Conservation (phyloP, 2,113 vertebrate genomes). For the Tragelaphus scriptus region DNA sequence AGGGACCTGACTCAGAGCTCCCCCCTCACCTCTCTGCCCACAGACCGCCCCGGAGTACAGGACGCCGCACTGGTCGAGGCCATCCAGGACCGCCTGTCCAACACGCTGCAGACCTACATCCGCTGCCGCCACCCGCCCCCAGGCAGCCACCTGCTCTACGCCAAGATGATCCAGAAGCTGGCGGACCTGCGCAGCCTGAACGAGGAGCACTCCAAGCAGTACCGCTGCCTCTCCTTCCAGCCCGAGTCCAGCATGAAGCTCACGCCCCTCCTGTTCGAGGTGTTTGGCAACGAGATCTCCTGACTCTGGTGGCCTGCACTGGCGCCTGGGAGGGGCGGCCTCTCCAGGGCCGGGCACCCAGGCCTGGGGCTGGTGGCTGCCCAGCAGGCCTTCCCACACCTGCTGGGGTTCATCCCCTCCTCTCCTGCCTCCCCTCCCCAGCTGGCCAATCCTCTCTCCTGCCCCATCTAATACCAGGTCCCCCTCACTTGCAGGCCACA, state of each 20-base stretch:
- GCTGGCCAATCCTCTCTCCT: neutral
- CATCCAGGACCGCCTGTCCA: conserved; percentile 92
- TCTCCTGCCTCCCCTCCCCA: neutral
- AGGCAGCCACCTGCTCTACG: conserved; percentile 89
- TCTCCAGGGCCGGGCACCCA: neutral
- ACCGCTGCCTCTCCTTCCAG: conserved; percentile 93
- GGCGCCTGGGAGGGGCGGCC: neutral
- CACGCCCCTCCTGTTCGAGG: conserved; percentile 95
- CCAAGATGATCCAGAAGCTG: conserved; percentile 99
- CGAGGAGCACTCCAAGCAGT: conserved; percentile 97
- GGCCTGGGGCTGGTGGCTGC: neutral
- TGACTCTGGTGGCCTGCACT: conserved; percentile 56
- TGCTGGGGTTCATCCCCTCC: neutral
- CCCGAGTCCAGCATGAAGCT: conserved; percentile 95
- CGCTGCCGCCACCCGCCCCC: conserved; percentile 86
- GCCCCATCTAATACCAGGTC: neutral
- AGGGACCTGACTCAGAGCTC: neutral
- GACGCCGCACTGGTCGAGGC: conserved; percentile 89
- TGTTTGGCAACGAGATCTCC: conserved; percentile 95
- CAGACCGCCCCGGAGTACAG: conserved; percentile 94
- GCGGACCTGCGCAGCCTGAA: conserved; percentile 96
- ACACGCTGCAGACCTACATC: conserved; percentile 94
- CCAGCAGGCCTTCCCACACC: neutral
- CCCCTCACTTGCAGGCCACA: neutral
- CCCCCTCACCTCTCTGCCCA: neutral